These are phyloP conservation scores for Clusia tigrina DNA, from an alignment of 2,888 invertebrate species.

Conservation along the genomic window DNA sequence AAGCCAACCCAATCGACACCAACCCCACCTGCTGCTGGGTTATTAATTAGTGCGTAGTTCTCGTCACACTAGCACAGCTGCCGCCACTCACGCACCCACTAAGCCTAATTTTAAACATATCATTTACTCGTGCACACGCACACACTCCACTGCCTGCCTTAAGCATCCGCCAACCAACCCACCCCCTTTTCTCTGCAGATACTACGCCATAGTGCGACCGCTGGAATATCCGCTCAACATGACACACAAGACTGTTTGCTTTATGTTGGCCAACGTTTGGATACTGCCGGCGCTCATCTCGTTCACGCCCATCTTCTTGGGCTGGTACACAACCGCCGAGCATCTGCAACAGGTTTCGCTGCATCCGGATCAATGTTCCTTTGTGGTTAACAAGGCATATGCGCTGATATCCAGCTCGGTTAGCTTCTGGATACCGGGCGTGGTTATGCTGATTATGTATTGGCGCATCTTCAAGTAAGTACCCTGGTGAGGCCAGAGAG, in stretches of 20 bases:
- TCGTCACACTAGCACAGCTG: too few relatives aligned
- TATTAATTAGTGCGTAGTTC: not conserved
- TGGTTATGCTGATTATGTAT: slow-evolving; percentile 93
- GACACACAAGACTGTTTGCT: slow-evolving; percentile 81
- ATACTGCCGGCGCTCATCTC: slow-evolving; percentile 90
- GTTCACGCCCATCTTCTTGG: slow-evolving; percentile 93
- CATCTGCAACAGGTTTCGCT: slow-evolving; percentile 68
- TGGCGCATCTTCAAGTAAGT: slow-evolving; percentile 75
- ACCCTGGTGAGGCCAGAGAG: not conserved
- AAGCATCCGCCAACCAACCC: too few relatives aligned
- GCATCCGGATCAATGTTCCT: slow-evolving; percentile 80
- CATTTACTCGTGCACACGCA: not conserved
- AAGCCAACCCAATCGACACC: too few relatives aligned
- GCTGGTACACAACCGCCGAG: slow-evolving; percentile 90
- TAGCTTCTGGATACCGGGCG: slow-evolving; percentile 91
- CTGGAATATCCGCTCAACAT: slow-evolving; percentile 92
- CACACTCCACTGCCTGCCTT: too few relatives aligned
- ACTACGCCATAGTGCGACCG: slow-evolving; percentile 93
- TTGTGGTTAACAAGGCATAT: slow-evolving; percentile 86
- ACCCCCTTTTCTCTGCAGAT: slow-evolving; percentile 66
- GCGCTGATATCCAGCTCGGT: slow-evolving; percentile 89
- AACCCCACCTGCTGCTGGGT: too few relatives aligned
- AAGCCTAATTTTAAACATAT: too few relatives aligned
- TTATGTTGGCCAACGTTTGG: slow-evolving; percentile 91
- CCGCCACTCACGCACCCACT: too few relatives aligned